Evolutionary conservation across 2,888 invertebrate species (phyloP), one percentile per base, ranked within the genome.

Genomic region (Xestobium rufovillosum): DNA sequence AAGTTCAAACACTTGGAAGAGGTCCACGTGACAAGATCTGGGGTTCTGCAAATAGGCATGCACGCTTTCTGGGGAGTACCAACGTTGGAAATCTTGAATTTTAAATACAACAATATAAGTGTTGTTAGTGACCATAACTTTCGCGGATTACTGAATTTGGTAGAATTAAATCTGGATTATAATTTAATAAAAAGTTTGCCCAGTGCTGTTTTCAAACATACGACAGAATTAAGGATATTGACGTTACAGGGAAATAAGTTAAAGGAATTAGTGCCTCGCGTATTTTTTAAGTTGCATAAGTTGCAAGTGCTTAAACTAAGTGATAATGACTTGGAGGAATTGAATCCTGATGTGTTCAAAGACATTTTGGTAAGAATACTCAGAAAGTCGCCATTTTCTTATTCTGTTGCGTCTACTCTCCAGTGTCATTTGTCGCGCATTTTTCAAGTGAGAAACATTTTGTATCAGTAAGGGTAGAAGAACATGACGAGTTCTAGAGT

Each of bases 41-140:
- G 80, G 55, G 64, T 88, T 17, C 82, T 83, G 11, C 80, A 82
- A 14, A 83, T 88, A 42, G 85, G 85, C 2, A 75, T 79, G 51
- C 80, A 83, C 55, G 78, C 84, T 1, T 85, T 88, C 59, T 87
- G 85, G 85, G 86, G 86, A 3, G 75, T 85, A 2, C 77, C 68
- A 3, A 63, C 63, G 3, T 57, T 75, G 16, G 62, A 65, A 45
- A 47, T 68, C n/a, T 65, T 83, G 49, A 81, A 87, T 62, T 68
- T 88, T 32, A 78, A 80, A 2, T 65, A 75, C 52, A 88, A 88
- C 61, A 84, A 82, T 54, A 74, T 88, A 16, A 78, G 78, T 26
- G 71, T 75, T 34, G 72, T 83, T 33, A 70, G 70, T 42, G 78
- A 80, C 43, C 78, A 80, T 45, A 84, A 85, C 63, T 87, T 88